phyloP scores from a whole-genome alignment of 2,113 vertebrate species.

The Hypanus sabinus region DNA sequence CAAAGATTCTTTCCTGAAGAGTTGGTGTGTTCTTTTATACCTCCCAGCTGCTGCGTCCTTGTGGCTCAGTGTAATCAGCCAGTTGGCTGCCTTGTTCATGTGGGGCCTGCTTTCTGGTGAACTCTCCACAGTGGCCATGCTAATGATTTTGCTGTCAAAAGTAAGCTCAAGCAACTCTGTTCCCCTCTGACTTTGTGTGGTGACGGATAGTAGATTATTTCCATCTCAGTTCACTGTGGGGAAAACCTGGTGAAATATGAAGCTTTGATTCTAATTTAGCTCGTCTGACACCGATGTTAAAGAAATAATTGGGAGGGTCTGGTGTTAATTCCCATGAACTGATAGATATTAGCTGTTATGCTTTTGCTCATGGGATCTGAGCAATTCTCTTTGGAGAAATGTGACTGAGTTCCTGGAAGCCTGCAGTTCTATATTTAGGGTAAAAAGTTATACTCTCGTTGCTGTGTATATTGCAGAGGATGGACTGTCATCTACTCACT shows the following conservation, averaged over 20 bases:
- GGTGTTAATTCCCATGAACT: background rate
- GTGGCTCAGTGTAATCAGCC: too few relatives aligned
- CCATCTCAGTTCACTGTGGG: background rate
- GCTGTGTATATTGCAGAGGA: background rate
- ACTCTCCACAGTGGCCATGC: background rate
- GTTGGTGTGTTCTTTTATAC: too few relatives aligned
- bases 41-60: too few relatives aligned
- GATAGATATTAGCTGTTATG: background rate
- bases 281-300: background rate
- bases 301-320: background rate
- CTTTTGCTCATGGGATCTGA: background rate
- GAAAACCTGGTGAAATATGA: background rate
- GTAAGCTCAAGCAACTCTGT: background rate
- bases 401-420: background rate
- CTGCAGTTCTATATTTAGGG: constrained; percentile 7
- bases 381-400: background rate
- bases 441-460: constrained; percentile 3
- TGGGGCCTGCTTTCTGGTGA: background rate
- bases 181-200: background rate
- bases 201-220: background rate
- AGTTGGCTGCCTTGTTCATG: background rate
- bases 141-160: background rate
- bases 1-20: too few relatives aligned
- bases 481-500: background rate
- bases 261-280: background rate